Percentiles rank a stretch among this genome's conserved stretches.
Conservation (phyloP, 2,113 vertebrate genomes). For the Neogale vison region DNA sequence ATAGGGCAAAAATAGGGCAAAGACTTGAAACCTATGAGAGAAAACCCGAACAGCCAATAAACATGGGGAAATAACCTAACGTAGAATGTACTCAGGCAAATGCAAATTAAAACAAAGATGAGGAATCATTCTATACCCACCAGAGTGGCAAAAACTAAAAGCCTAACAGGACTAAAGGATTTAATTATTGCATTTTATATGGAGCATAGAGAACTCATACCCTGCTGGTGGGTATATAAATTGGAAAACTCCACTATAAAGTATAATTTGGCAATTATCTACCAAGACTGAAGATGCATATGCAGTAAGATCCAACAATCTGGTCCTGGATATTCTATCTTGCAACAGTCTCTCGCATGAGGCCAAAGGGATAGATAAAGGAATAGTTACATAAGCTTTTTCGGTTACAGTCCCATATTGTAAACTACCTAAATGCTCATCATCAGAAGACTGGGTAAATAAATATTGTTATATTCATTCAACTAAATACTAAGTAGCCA, state of each 20-base stretch:
- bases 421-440: slow-evolving; percentile 24
- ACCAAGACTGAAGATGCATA: background rate
- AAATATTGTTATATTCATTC: background rate
- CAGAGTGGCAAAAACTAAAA: background rate
- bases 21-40: background rate
- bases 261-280: background rate
- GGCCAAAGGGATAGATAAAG: background rate
- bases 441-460: background rate
- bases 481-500: background rate
- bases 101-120: slow-evolving; percentile 25
- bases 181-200: background rate
- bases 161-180: slow-evolving; percentile 1
- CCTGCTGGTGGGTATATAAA: background rate
- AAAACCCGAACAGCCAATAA: background rate
- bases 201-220: background rate
- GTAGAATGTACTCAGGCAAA: background rate
- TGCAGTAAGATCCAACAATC: background rate
- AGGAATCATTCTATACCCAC: background rate
- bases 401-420: background rate
- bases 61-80: background rate
- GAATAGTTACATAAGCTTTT: background rate
- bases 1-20: background rate
- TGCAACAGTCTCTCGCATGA: background rate
- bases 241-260: background rate
- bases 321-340: slow-evolving; percentile 1